Evolutionary conservation across 2,797 vertebrate genomes (phyloP), one percentile per base, ranked within the genome.

Genomic region (Tragopan temminckii): DNA sequence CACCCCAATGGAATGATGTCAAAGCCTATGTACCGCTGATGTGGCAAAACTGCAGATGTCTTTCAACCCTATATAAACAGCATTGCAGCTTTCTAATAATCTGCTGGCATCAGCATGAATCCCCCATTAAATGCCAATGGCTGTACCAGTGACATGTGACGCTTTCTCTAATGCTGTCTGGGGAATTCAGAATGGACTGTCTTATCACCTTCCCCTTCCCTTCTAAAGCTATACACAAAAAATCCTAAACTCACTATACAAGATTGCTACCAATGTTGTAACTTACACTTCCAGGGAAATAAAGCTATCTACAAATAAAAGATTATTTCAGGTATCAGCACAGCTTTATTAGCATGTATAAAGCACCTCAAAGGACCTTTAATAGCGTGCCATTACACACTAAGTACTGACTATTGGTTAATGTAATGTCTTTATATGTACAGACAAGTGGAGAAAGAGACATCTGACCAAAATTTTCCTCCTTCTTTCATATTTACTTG

Each of bases 11-110:
- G 95, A 40, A 66, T 38, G 38, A 94, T 92, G 75, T 97, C 94
- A 95, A 94, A 97, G 87, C 79, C 92, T 91, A 20, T 5, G 35
- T 40, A 68, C 79, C 93, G 92, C 92, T 97, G 96, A 97, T 79
- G 64, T 38, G 43, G 92, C 90, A 91, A 84, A 95, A 91, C 67
- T n/a, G 35, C 77, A 18, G 83, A 35, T 48, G 61, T 92, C 93
- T 95, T 82, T 96, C 80, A 90, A 42, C 40, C 69, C 80, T 89
- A 58, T 59, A 31, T 48, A 68, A 74, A 93, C 46, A 95, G 85
- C 79, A 24, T 62, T 75, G 85, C 61, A 77, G 59, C 27, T 5
- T 72, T 80, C 78, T 64, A 88, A 90, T 76, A 92, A 91, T 89
- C 78, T 89, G 89, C 88, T 93, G 95, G 95, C 45, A 13, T 85